Evolutionary conservation across 2,797 vertebrate species (phyloP).

Genomic region (Ceryle rudis): DNA sequence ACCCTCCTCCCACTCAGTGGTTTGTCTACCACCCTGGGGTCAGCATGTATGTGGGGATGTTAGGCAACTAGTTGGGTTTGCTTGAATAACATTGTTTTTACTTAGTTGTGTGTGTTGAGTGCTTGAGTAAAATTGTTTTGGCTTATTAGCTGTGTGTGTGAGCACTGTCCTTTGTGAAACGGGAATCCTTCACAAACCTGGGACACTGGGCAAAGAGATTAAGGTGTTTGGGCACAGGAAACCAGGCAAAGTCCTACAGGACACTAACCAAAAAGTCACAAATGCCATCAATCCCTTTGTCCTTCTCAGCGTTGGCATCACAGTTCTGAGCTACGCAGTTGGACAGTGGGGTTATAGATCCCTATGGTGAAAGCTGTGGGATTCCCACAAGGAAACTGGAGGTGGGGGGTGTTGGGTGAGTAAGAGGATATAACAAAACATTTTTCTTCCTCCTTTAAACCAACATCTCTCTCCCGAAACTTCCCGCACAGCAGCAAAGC

Average conservation of each 20-base stretch:
- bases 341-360: accelerated
- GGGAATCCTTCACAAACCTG: too few species aligned
- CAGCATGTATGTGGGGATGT: too few species aligned
- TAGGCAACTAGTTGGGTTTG: too few species aligned
- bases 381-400: background rate
- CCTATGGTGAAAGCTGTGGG: background rate
- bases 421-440: background rate
- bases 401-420: accelerated
- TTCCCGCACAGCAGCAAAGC: background rate
- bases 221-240: background rate
- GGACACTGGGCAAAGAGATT: background rate
- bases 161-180: too few species aligned
- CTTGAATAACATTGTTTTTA: too few species aligned
- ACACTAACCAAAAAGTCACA: background rate
- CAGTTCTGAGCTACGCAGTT: background rate
- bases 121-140: too few species aligned
- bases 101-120: too few species aligned
- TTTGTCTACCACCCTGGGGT: too few species aligned
- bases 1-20: too few species aligned
- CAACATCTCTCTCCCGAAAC: background rate
- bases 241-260: background rate
- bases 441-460: background rate
- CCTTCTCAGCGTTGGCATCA: background rate
- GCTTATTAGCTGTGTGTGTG: too few species aligned
- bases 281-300: accelerated